Evolutionary conservation across 37 sponge, comb jelly and placozoan species (phyloP).

Genomic region (Mnemiopsis leidyi): DNA sequence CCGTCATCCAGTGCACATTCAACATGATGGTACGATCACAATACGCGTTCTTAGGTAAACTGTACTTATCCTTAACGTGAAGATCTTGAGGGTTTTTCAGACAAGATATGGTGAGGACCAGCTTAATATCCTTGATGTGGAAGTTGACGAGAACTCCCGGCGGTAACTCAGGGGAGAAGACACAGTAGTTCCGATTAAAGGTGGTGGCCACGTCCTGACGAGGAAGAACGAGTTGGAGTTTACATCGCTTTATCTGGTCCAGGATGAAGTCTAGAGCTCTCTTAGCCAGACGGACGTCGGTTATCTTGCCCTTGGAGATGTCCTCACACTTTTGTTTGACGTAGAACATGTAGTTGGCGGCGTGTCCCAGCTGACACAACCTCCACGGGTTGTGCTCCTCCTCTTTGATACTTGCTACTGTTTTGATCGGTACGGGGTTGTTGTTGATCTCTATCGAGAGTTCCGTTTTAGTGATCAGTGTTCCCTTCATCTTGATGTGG

Average conservation of each 20-base stretch:
- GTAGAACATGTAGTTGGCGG: constrained; percentile 37
- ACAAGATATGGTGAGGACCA: constrained; percentile 51
- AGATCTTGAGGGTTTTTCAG: constrained; percentile 53
- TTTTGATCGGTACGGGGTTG: constrained; percentile 18
- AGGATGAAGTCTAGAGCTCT: background rate
- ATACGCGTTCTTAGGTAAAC: constrained; percentile 34
- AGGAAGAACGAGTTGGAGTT: constrained; percentile 1
- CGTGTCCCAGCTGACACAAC: constrained; percentile 34
- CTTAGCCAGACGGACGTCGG: background rate
- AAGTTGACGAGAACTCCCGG: constrained; percentile 11
- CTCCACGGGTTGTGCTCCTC: constrained; percentile 38
- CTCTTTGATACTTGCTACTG: constrained; percentile 10
- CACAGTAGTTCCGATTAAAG: constrained; percentile 1
- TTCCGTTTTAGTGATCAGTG: constrained; percentile 39
- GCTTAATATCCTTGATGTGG: constrained; percentile 19
- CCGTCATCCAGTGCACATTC: constrained; percentile 20
- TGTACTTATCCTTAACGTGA: constrained; percentile 10
- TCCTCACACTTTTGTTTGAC: background rate
- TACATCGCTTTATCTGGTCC: constrained; percentile 20
- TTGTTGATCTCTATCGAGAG: constrained; percentile 44
- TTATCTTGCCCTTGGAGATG: background rate
- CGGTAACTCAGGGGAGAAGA: constrained; percentile 25
- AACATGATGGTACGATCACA: background rate
- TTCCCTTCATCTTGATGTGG: constrained; percentile 36
- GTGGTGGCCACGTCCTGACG: background rate